Base-by-base conservation (phyloP, 1,140 invertebrate species). In the Pseudomyrmex cubaensis region DNA sequence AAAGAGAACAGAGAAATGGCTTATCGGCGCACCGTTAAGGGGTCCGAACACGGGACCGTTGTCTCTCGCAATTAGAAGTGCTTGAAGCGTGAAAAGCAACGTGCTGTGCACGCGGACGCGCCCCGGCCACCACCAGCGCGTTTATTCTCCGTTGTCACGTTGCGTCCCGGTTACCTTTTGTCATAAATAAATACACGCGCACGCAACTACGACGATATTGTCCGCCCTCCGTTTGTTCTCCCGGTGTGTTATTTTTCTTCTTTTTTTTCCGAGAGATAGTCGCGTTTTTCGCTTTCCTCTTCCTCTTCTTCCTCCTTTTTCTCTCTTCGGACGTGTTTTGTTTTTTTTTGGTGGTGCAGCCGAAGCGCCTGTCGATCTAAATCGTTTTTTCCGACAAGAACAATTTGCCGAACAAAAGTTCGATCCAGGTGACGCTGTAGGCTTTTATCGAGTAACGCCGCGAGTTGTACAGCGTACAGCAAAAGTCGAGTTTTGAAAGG, bases 171-270 rank as follows among this genome's bases (percentile, higher is more conserved):
- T 35, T 69, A 48, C 59, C 73, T 62, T 83, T 87, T 83, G 83
- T 83, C 76, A 74, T 89, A 88, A 89, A 89, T 83, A 82, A 87
- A 85, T 89, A 83, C 84, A 88, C 83, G 84, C 73, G 84, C 66
- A 56, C 59, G 62, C 73, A 56, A 17, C 66, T 46, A 56, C 70
- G 85, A 75, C 22, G 63, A 70, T 64, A 66, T 57, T 46, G 13
- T 22, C 50, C 35, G 35, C 35, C 46, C 54, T n/a, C 22, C n/a
- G 50, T 15, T 50, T 48, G 22, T 35, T 35, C 35, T 35, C 66
- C 59, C 44, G 20, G 5, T 35, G 35, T 35, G 35, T 35, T 22
- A 50, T 48, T n/a, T 63, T 20, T n/a, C 10, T 9, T 8, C 15
- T 75, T 63, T 75, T 80, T 57, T 61, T 66, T 52, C 77, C 66